Evolutionary conservation across 2,797 vertebrate genomes (phyloP), one percentile per base, ranked within the genome.

Genomic region (Eulemur mongoz): DNA sequence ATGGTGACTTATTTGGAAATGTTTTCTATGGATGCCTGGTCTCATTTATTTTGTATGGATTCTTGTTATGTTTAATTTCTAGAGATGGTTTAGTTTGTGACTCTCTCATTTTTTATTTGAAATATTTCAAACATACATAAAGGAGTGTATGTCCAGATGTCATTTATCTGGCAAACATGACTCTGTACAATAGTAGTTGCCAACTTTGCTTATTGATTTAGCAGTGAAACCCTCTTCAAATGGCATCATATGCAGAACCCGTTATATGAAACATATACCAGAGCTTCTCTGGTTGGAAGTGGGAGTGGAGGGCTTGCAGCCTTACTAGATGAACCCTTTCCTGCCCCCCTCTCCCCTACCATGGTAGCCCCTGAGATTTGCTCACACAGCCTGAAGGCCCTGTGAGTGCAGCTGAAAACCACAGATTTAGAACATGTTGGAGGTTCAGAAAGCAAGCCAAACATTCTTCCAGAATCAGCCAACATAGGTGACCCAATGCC

Each of bases 151-250:
- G 25, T 81, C 10, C 50, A 63, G 73, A 70, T 88, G 35, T 75
- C 69, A 79, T 79, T 82, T 96, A 50, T 57, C 69, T 96, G 89
- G 48, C 59, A 94, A 89, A 76, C 48, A 65, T 23, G 11, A 75
- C 84, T 38, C 40, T 88, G 48, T 63, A 84, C 38, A 88, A 76
- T 4, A 23, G 72, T 84, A 52, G 48, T 35, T 88, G 45, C 90
- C 82, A 67, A 35, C n/a, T 70, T 83, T 45, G 81, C 72, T 78
- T 85, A 69, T 91, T 93, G 84, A 72, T n/a, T 59, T 92, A 38
- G 32, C 52, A 45, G 27, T 2, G 0, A 35, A 86, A 27, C 22
- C 9, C 27, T 85, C 20, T 93, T 59, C 70, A 67, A 32, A 48
- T 59, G 35, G 32, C 5, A 38, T 90, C 23, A 11, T 85, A 32